Evolutionary conservation across 1,140 invertebrate species (phyloP), one percentile per base, ranked within the genome.

Genomic region (Vanessa atalanta): DNA sequence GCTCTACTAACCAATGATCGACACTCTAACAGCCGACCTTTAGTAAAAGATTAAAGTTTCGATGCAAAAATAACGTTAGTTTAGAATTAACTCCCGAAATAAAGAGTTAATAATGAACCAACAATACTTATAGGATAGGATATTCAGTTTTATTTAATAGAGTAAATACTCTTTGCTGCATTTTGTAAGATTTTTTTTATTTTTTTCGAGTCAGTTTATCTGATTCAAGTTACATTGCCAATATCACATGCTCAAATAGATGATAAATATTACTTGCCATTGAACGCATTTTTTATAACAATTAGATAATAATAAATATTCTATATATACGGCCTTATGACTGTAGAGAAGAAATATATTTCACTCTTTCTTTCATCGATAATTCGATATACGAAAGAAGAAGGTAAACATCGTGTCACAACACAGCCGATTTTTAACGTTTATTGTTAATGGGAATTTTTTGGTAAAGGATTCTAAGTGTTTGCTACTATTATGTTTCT

Each of bases 171-270:
- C 47, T 67, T 11, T 61, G 68, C 60, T 70, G 68, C 68, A 50
- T 51, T 57, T 57, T 57, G 66, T 68, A 68, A 70, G 60, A 70
- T 70, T 61, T 47, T 70, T 47, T 47, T 43, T 16, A 16, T 16
- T 51, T 66, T 31, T 67, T 67, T 50, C 26, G 26, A n/a, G 1
- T 55, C 26, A 69, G 67, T 47, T 60, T 31, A 5, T 14, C 20
- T 68, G 31, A 9, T 50, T 9, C 13, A 61, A 61, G n/a, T 47
- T 43, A 23, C 13, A 61, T 66, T 31, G 71, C 71, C 71, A 66
- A 72, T 72, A 61, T 72, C 64, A 15, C 26, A 72, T 50, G 71
- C 71, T 72, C 64, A 72, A 72, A 57, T 72, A 72, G 63, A 26
- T 57, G 5, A 26, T 55, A 72, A 20, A 53, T 55, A 57, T 57